phyloP scores from a whole-genome alignment of 1,140 invertebrate species.

The Polypedilum pembai region DNA sequence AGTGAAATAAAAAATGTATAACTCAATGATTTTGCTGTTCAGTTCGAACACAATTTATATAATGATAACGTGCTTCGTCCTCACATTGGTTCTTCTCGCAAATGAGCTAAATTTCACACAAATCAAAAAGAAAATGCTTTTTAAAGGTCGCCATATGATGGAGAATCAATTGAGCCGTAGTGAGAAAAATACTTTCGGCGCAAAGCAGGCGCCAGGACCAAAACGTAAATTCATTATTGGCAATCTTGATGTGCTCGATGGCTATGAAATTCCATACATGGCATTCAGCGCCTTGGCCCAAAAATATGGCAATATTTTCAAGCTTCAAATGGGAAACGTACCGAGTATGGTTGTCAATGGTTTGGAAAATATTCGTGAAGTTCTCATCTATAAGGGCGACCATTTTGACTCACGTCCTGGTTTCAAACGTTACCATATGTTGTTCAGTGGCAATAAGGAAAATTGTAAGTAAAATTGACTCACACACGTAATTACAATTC shows the following conservation, averaged over 20 bases:
- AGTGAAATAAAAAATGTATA: conserved; percentile 4
- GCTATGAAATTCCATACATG: conserved; percentile 56
- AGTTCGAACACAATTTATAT: conserved; percentile 39
- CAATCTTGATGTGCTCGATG: conserved; percentile 51
- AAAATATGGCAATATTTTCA: conserved; percentile 50
- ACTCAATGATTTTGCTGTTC: conserved; percentile 32
- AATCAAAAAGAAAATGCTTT: conserved; percentile 4
- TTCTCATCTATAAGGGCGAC: conserved; percentile 52
- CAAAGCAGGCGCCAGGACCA: conserved; percentile 49
- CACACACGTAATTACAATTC: not conserved
- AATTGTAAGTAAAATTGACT: conserved; percentile 53
- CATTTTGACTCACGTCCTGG: conserved; percentile 60
- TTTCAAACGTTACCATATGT: conserved; percentile 53
- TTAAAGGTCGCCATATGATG: not conserved
- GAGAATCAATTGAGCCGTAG: not conserved
- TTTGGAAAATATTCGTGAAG: conserved; percentile 54
- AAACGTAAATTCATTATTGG: conserved; percentile 53
- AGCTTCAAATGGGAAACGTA: conserved; percentile 51
- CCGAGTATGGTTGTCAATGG: conserved; percentile 58
- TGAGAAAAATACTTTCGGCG: conserved; percentile 31
- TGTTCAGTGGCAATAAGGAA: conserved; percentile 59
- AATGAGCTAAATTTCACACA: conserved; percentile 32
- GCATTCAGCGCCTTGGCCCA: conserved; percentile 51
- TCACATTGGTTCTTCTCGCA: conserved; percentile 36
- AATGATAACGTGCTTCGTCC: conserved; percentile 34